phyloP scores from a whole-genome alignment of 2,888 invertebrate species.

The Eurois occulta region DNA sequence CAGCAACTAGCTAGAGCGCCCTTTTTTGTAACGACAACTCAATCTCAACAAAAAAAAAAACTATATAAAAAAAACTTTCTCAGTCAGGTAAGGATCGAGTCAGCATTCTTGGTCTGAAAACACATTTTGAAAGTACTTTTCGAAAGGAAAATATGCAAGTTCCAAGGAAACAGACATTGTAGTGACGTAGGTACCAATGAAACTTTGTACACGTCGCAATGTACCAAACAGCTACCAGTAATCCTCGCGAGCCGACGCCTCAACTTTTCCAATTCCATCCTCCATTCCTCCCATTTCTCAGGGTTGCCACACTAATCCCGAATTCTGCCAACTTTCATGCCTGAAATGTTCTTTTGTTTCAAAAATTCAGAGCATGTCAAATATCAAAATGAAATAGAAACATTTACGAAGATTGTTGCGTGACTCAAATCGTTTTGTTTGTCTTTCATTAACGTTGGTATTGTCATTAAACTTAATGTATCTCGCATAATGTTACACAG shows the following conservation, averaged over 20 bases:
- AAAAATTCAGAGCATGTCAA: constrained; percentile 73
- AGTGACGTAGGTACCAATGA: constrained; percentile 69
- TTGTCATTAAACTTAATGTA: constrained; percentile 58
- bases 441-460: constrained; percentile 60
- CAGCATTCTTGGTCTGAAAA: constrained; percentile 60
- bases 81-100: constrained; percentile 60
- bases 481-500: constrained; percentile 44
- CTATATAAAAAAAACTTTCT: constrained; percentile 62
- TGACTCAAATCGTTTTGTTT: constrained; percentile 64
- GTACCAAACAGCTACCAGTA: constrained; percentile 79
- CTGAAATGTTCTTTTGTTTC: constrained; percentile 76
- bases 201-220: constrained; percentile 78
- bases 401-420: constrained; percentile 61
- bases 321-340: constrained; percentile 78
- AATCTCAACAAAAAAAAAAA: constrained; percentile 61
- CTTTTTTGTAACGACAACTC: constrained; percentile 45
- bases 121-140: constrained; percentile 62
- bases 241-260: constrained; percentile 77
- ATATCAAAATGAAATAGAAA: constrained; percentile 73
- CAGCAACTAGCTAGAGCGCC: constrained; percentile 25
- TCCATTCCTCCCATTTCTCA: constrained; percentile 77
- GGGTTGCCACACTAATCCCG: constrained; percentile 80
- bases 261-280: constrained; percentile 87
- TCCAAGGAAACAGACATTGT: constrained; percentile 60
- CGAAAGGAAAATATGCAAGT: constrained; percentile 67